These are phyloP conservation scores for Palaemon carinicauda DNA, from an alignment of 1,140 invertebrate species.

Conservation along the genomic window DNA sequence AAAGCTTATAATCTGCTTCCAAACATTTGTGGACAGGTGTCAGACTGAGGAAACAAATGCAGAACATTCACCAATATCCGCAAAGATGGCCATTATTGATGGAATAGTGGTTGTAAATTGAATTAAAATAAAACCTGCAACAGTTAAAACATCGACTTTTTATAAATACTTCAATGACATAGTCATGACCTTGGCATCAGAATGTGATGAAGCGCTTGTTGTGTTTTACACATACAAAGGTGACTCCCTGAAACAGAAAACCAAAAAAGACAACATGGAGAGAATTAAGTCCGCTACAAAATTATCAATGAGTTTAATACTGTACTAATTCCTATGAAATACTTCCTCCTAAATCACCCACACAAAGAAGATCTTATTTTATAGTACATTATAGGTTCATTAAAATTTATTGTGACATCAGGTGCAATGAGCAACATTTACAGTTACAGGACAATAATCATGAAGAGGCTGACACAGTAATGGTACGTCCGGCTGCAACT, in stretches of 20 bases:
- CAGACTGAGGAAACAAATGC: no score
- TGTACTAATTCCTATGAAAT: not conserved
- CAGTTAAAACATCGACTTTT: no score
- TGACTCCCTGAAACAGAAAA: no score
- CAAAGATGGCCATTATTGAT: no score
- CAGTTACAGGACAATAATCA: not conserved
- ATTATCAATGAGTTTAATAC: not conserved
- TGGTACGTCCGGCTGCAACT: not conserved
- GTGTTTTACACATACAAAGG: not conserved
- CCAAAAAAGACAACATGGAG: no score
- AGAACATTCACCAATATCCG: no score
- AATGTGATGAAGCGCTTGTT: not conserved
- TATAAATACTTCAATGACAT: not conserved
- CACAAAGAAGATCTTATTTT: not conserved
- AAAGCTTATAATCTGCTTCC: no score
- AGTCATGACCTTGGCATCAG: not conserved
- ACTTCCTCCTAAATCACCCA: not conserved
- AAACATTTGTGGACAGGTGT: no score
- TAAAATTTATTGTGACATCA: not conserved
- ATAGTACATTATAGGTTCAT: not conserved
- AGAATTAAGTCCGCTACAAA: no score
- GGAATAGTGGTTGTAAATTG: no score
- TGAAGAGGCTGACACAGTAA: conserved; percentile 2
- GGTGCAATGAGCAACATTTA: not conserved
- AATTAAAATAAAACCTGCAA: no score